These are phyloP conservation scores for Oscheius onirici DNA, from an alignment of 2,888 invertebrate species.

Conservation along the genomic window DNA sequence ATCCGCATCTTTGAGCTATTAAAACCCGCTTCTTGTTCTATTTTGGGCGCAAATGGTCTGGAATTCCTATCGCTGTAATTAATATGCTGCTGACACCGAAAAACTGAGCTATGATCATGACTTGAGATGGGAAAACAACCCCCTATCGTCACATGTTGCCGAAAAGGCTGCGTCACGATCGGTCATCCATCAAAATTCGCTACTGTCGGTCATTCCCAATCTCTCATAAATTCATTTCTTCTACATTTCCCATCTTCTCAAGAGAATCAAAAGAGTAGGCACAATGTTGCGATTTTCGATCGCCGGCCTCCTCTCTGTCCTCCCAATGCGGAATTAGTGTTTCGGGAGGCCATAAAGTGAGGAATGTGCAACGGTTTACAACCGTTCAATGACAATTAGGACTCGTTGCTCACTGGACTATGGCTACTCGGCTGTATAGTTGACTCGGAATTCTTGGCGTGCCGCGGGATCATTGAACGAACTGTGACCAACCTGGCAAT, in stretches of 20 bases:
- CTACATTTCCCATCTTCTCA: no score
- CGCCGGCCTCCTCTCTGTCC: conserved; percentile 20
- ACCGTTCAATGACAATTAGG: conserved; percentile 22
- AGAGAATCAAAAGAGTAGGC: background rate
- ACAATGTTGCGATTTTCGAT: conserved; percentile 17
- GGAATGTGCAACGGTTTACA: conserved; percentile 28
- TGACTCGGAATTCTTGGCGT: background rate
- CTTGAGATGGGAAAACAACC: conserved; percentile 15
- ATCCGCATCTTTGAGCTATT: no score
- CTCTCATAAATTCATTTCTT: background rate
- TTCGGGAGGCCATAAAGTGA: conserved; percentile 25
- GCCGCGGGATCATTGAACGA: background rate
- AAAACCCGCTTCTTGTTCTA: no score
- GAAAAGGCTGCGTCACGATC: conserved; percentile 8
- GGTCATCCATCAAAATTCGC: conserved; percentile 15
- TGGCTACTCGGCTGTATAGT: background rate
- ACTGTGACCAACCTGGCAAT: conserved; percentile 1
- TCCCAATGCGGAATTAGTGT: conserved; percentile 20
- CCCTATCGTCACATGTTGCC: conserved; percentile 22
- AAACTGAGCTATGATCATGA: conserved; percentile 20
- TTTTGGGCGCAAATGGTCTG: no score
- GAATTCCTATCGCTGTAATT: no score
- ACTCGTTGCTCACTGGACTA: conserved; percentile 19
- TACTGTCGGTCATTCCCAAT: background rate
- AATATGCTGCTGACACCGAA: background rate